phyloP scores from a whole-genome alignment of 2,797 vertebrate genomes.

The Hemibagrus guttatus region DNA sequence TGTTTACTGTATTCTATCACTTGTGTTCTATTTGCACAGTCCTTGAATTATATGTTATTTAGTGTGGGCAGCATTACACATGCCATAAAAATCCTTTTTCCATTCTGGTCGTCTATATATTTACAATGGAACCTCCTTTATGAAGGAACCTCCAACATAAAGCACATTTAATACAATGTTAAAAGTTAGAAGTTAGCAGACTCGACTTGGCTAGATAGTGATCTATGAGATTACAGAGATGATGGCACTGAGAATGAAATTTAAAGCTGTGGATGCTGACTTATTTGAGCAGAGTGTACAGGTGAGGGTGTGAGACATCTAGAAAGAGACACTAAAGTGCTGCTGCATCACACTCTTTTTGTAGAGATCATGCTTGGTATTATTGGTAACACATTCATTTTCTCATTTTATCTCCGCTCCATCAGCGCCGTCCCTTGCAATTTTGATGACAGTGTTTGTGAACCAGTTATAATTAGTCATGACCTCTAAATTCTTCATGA shows the following conservation, averaged over 20 bases:
- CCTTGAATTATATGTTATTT: not conserved
- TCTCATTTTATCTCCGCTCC: not conserved
- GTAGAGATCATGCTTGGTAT: not conserved
- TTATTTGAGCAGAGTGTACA: not conserved
- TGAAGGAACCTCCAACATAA: not conserved
- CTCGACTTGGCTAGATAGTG: not conserved
- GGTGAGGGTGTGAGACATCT: not conserved
- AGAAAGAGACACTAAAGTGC: not conserved
- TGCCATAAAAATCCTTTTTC: not conserved
- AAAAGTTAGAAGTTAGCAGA: not conserved
- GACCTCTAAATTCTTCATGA: constrained; percentile 22
- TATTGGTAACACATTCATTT: not conserved
- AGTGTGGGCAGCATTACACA: not conserved
- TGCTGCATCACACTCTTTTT: not conserved
- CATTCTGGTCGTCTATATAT: not conserved
- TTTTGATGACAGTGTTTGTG: constrained; percentile 3
- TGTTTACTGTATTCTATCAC: not conserved
- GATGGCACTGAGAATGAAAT: not conserved
- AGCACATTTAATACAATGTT: not conserved
- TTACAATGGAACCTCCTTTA: not conserved
- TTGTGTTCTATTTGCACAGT: not conserved
- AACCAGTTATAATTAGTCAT: not conserved
- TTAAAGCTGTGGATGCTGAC: not conserved
- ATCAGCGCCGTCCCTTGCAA: no score
- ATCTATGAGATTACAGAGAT: not conserved